These are phyloP conservation scores for Heliangelus exortis DNA, from an alignment of 2,797 vertebrate genomes.

Conservation along the genomic window DNA sequence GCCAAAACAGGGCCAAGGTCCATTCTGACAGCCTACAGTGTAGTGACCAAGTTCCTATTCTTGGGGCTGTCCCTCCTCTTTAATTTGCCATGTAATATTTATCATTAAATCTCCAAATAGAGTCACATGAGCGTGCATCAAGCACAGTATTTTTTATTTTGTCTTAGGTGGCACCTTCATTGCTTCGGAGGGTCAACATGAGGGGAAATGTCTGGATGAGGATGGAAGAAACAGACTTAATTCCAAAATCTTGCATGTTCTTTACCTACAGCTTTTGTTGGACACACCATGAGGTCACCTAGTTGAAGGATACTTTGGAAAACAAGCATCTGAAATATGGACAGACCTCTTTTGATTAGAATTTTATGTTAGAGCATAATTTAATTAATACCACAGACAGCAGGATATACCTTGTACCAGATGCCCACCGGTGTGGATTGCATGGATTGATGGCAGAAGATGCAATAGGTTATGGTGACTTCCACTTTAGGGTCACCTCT, in stretches of 20 bases:
- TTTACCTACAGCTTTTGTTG: not conserved
- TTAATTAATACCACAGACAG: not conserved
- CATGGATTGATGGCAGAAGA: not conserved
- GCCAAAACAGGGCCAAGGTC: not conserved
- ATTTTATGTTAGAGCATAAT: rapidly evolving
- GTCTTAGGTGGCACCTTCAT: not conserved
- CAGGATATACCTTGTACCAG: rapidly evolving
- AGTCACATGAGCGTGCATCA: rapidly evolving
- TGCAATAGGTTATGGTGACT: not conserved
- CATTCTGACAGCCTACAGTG: not conserved
- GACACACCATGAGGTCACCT: rapidly evolving
- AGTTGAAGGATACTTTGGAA: not conserved
- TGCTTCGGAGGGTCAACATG: not conserved
- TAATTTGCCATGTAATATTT: not conserved
- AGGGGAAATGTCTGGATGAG: not conserved
- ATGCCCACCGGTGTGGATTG: not conserved
- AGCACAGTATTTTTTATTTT: not conserved
- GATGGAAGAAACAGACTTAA: not conserved
- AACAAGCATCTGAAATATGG: not conserved
- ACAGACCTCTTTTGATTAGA: rapidly evolving
- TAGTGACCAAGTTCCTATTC: not conserved
- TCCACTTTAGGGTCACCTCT: not conserved
- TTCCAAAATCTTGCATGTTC: not conserved
- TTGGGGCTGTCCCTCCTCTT: not conserved
- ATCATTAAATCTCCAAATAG: not conserved